Conservation (phyloP, 2,797 vertebrate genomes). For the Sebastes paucispinis region DNA sequence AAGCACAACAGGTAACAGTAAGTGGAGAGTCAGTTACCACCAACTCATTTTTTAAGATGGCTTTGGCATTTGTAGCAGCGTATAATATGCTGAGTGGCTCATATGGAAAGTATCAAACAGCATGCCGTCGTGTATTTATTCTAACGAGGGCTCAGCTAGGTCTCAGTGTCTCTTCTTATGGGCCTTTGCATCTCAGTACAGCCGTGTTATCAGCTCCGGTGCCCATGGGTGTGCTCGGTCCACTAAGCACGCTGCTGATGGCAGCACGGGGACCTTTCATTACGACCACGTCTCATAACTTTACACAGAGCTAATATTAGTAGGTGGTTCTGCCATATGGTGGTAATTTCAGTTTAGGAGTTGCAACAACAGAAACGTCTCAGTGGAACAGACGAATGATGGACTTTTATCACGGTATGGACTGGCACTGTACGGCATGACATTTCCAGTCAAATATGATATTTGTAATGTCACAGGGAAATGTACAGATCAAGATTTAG, state of each 20-base stretch:
- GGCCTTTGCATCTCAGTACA: conserved; percentile 3
- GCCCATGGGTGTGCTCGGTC: conserved; percentile 34
- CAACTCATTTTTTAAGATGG: not conserved
- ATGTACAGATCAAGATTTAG: not conserved
- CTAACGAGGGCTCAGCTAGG: conserved; percentile 6
- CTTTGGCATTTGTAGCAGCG: not conserved
- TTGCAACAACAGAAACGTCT: conserved; percentile 43
- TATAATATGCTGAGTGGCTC: not conserved
- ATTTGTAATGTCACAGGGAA: conserved; percentile 26
- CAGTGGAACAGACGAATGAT: conserved; percentile 29
- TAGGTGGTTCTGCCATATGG: conserved; percentile 41
- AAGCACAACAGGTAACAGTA: not conserved
- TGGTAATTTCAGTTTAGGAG: conserved; percentile 56
- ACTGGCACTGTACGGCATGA: conserved; percentile 22
- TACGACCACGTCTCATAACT: conserved; percentile 50
- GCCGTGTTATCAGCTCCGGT: conserved; percentile 16
- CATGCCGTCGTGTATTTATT: conserved; percentile 6
- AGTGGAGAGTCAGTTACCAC: not conserved
- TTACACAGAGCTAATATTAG: conserved; percentile 54
- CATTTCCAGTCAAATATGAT: conserved; percentile 53
- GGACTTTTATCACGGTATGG: conserved; percentile 26
- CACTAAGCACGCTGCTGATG: conserved; percentile 43
- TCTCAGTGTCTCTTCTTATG: conserved; percentile 3
- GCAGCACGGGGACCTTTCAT: conserved; percentile 55
- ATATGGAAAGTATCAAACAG: not conserved